A percentile compares a stretch with the other conserved stretches of the same genome.
Conservation (phyloP, 1,140 invertebrate species). For the Muscidifurax raptorellus region DNA sequence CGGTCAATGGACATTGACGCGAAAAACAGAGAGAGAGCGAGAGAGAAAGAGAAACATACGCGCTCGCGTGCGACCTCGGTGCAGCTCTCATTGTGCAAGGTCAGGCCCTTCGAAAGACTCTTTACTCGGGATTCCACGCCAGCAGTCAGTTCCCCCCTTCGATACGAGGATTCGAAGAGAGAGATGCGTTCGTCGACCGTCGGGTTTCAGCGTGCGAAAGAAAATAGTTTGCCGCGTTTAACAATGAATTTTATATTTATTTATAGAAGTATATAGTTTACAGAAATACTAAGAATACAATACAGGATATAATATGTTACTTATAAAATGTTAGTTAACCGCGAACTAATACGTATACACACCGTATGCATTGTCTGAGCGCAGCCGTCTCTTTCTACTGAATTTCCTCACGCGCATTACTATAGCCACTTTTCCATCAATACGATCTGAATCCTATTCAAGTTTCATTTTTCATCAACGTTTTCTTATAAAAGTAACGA, state of each 20-base stretch:
- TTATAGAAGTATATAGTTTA: background rate
- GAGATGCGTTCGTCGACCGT: background rate
- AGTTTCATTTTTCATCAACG: background rate
- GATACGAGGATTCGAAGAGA: background rate
- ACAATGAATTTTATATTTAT: too few relatives aligned
- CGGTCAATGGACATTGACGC: conserved; percentile 31
- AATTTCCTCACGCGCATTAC: background rate
- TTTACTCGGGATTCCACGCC: conserved; percentile 26
- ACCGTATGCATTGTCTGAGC: background rate
- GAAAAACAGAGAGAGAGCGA: conserved; percentile 27
- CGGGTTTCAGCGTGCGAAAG: background rate
- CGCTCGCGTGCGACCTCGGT: conserved; percentile 12
- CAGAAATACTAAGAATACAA: too few relatives aligned
- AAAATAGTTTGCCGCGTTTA: too few relatives aligned
- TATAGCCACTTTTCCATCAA: background rate
- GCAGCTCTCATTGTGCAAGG: conserved; percentile 54
- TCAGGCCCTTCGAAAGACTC: conserved; percentile 40
- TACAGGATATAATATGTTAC: too few relatives aligned
- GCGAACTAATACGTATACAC: too few relatives aligned
- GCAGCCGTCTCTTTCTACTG: background rate
- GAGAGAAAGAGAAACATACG: too few relatives aligned
- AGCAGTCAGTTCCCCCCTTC: background rate
- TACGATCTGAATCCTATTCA: background rate
- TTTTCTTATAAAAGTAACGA: background rate
- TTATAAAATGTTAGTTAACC: too few relatives aligned